Base-by-base conservation (phyloP, 2,888 invertebrate species). In the Phragmatobia fuliginosa region DNA sequence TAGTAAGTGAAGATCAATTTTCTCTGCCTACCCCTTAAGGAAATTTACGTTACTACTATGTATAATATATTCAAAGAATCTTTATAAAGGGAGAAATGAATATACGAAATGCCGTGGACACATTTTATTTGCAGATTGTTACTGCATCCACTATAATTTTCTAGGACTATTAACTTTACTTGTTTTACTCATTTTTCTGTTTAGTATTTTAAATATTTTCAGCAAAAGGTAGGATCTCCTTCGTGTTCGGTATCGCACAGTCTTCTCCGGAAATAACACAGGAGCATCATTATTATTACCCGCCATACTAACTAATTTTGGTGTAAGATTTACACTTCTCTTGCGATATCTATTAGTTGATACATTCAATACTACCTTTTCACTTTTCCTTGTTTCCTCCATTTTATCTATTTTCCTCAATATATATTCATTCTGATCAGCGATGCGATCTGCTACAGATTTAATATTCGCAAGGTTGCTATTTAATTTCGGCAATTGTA, bases 401-500 rank as follows among this genome's bases (percentile, higher is more conserved):
- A 85, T 74, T 62, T 87, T 87, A 14, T 84, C 78, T 8, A 93
- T 83, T 79, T 87, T 89, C 3, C 82, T 77, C 16, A 92, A 70
- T 68, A 94, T 88, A 38, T 87, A 81, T 21, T 90, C 89, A 69
- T 92, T 93, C 76, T 93, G 93, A 71, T 87, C 87, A 2, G 82
- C 75, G 52, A 94, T 87, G 25, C 82, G 84, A 59, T 92, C 90
- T 5, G 90, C 83, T 2, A 86, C 75, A 25, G 75, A 71, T 85
- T 90, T 93, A 14, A 94, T 79, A 25, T 90, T 85, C 7, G 85
- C 71, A 61, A 94, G 73, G 65, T 93, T 93, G 59, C 82, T 87
- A 70, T 87, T 90, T 62, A 94, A 65, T 79, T 91, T 92, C 0
- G 93, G 92, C 33, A 94, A 74, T 77, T 94, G 93, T 65, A 92